Base-by-base conservation (phyloP, 2,113 vertebrate genomes). In the Dermatemys mawii region DNA sequence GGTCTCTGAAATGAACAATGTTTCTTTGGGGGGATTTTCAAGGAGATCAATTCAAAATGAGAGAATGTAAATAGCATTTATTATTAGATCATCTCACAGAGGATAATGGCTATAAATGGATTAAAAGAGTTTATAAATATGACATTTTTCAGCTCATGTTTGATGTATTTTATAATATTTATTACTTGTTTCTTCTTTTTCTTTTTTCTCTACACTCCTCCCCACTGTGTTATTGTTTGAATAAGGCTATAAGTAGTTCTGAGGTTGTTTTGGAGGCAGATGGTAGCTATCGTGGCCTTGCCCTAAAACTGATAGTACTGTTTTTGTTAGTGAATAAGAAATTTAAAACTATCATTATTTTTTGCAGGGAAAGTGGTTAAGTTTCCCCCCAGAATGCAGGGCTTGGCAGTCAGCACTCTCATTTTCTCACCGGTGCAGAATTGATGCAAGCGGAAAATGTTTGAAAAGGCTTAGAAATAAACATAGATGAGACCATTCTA, bases 221-320 rank as follows among this genome's bases (percentile, higher is more conserved):
- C 93, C 93, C 91, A 94, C 96, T 95, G 93, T 97, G 88, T 96
- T 96, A 96, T 97, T 97, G 95, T 97, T 96, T 96, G 93, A 96
- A 54, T 93, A 41, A 96, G 97, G 96, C 96, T 97, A 92, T 92
- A 95, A 97, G 92, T 93, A 94, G 94, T 94, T 96, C 90, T 93
- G 92, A 80, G 51, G 35, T 8, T 70, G 63, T 53, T 93, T 96
- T 90, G 90, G 84, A 95, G 93, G 73, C 80, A 93, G 84, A 94
- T 93, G 95, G 51, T 84, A 89, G 46, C 78, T 93, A 97, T 96
- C 95, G 96, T 96, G 96, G 80, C 88, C 78, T 81, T 91, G 90
- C 95, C 82, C 41, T 95, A 90, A 95, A 90, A 93, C 95, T 91
- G 50, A 85, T 93, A 90, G 87, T 91, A 55, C 73, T 94, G 63